These are phyloP conservation scores for Apteryx owenii DNA, from an alignment of 2,113 vertebrate species.

Conservation along the genomic window DNA sequence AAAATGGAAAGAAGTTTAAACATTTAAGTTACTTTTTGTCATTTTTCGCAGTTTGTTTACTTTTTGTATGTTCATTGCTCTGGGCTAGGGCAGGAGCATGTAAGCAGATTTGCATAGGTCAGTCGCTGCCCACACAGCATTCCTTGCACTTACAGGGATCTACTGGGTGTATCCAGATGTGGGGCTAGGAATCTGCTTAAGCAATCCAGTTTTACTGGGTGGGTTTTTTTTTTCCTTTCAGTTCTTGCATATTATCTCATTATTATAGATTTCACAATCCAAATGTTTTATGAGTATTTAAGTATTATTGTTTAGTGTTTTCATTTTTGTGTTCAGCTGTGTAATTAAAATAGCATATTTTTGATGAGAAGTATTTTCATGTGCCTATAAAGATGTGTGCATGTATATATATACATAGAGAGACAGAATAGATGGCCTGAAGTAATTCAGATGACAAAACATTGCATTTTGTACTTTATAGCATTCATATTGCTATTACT, in stretches of 20 bases:
- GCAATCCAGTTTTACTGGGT: not conserved
- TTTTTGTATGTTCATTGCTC: not conserved
- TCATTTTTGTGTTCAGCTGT: not conserved
- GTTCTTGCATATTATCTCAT: not conserved
- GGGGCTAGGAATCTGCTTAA: not conserved
- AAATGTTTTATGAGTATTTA: not conserved
- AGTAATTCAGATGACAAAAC: not conserved
- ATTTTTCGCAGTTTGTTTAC: not conserved
- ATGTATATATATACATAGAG: too few species aligned
- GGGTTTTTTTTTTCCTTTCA: not conserved
- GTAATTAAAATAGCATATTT: not conserved
- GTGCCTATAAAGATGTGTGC: not conserved
- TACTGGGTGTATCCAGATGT: too few species aligned
- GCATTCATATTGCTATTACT: not conserved
- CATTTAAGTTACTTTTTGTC: not conserved
- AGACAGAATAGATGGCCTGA: not conserved
- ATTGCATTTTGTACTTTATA: not conserved
- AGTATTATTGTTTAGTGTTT: not conserved
- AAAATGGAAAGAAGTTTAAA: not conserved
- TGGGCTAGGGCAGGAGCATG: not conserved
- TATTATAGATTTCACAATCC: not conserved
- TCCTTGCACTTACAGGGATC: not conserved
- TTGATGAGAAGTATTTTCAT: not conserved
- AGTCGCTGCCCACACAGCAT: not conserved
- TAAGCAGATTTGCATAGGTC: not conserved